phyloP scores from a whole-genome alignment of 2,888 invertebrate species.

The Drosophila maculinotata region DNA sequence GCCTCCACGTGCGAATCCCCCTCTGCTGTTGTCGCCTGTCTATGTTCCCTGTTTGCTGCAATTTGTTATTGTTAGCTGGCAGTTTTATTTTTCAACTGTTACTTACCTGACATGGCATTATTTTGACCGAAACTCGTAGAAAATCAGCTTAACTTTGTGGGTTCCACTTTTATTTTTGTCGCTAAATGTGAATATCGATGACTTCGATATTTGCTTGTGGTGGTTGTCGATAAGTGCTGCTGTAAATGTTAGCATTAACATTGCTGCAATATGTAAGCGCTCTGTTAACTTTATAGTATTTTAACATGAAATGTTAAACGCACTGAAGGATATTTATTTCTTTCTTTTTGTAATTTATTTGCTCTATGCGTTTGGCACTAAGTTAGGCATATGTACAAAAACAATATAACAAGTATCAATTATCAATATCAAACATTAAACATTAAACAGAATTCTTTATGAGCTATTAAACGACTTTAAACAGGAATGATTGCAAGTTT shows the following conservation, averaged over 20 bases:
- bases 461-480: slow-evolving; percentile 55
- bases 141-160: slow-evolving; percentile 5
- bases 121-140: slow-evolving; percentile 1
- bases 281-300: too few species aligned
- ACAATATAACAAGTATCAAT: slow-evolving; percentile 65
- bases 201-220: slow-evolving; percentile 2
- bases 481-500: slow-evolving; percentile 72
- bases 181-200: slow-evolving; percentile 25
- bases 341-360: slow-evolving; percentile 51
- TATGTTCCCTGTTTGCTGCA: slow-evolving; percentile 16
- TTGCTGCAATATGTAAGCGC: neutral
- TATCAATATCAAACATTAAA: slow-evolving; percentile 53
- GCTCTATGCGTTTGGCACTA: slow-evolving; percentile 59
- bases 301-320: too few species aligned
- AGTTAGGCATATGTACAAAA: slow-evolving; percentile 64
- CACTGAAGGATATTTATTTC: neutral
- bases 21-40: neutral
- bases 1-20: slow-evolving; percentile 43
- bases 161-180: slow-evolving; percentile 13
- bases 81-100: neutral
- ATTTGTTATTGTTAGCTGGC: neutral
- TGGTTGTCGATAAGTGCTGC: slow-evolving; percentile 1
- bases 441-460: slow-evolving; percentile 56
- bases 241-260: slow-evolving; percentile 5
- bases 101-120: slow-evolving; percentile 62